Evolutionary conservation across 1,140 invertebrate genomes (phyloP), one percentile per base, ranked within the genome.

Genomic region (Drosophila melanica): DNA sequence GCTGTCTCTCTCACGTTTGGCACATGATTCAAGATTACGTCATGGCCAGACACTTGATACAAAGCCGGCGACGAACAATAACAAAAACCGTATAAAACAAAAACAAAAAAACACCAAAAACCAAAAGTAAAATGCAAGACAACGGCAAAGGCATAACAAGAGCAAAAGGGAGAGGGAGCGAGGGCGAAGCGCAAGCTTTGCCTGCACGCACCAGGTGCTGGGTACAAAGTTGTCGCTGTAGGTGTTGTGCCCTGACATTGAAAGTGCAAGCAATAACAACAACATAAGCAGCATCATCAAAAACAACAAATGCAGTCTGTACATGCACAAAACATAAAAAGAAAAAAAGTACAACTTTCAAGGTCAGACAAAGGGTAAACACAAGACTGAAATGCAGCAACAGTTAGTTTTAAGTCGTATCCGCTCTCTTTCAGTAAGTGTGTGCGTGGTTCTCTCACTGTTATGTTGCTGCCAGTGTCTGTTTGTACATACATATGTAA

Each of bases 311-410:
- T 82, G 76, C 84, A 79, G 82, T 45, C 78, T 86, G 81, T 86
- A 86, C 81, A 66, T 14, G 14, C 30, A 44, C 47, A 50, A 11
- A 41, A 27, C 45, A 7, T 51, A 33, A 58, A 30, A 66, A 42
- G 3, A 39, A 62, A 54, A 54, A 55, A 33, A 14, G 50, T 41
- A 27, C 57, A 50, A 30, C 42, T 59, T 82, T 87, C 82, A 87
- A 89, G 82, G 82, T 87, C 79, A 87, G 20, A 30, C 54, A 74
- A 76, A 87, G 82, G 82, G 84, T 89, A 89, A 78, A 66, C 45
- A 33, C 37, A 48, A 14, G 41, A 42, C 54, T 23, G 35, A 73
- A 73, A 53, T 44, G 48, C 35, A 81, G 82, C 82, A 86, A 86
- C 81, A 86, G 81, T 86, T 86, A 65, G 78, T 80, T 77, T 51